Conservation (phyloP, 2,113 vertebrate genomes). For the Trinectes maculatus region DNA sequence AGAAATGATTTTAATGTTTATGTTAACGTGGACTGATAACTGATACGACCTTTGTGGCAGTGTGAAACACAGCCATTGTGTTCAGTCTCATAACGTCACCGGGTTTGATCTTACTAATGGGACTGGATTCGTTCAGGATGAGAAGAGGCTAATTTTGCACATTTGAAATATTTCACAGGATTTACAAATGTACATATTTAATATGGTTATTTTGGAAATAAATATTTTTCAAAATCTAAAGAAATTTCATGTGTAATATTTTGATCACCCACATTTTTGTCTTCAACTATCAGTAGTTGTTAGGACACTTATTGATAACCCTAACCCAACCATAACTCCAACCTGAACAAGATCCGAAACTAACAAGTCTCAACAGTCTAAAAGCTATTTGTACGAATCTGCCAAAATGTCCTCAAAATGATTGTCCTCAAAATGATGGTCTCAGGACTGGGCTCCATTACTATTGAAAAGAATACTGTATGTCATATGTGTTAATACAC, state of each 20-base stretch:
- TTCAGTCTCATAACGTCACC: too few species aligned
- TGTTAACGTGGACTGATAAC: not conserved
- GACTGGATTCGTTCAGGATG: constrained; percentile 14
- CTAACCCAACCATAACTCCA: too few species aligned
- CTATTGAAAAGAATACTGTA: too few species aligned
- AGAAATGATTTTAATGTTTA: not conserved
- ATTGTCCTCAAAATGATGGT: too few species aligned
- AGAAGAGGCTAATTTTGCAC: constrained; percentile 39
- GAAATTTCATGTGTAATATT: not conserved
- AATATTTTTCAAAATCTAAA: constrained; percentile 47
- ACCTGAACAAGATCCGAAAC: too few species aligned
- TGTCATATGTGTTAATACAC: not conserved
- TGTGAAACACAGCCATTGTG: not conserved
- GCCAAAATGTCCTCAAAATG: too few species aligned
- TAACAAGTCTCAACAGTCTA: too few species aligned
- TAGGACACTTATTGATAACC: too few species aligned
- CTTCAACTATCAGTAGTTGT: not conserved
- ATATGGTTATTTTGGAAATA: constrained; percentile 75
- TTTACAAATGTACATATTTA: constrained; percentile 68
- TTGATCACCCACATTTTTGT: not conserved
- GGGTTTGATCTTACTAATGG: too few species aligned
- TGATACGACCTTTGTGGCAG: constrained; percentile 15
- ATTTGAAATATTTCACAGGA: constrained; percentile 20
- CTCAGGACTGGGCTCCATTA: too few species aligned
- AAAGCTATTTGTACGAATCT: too few species aligned